Evolutionary conservation across 1,140 invertebrate species (phyloP).

Genomic region (Drosophila punjabiensis): DNA sequence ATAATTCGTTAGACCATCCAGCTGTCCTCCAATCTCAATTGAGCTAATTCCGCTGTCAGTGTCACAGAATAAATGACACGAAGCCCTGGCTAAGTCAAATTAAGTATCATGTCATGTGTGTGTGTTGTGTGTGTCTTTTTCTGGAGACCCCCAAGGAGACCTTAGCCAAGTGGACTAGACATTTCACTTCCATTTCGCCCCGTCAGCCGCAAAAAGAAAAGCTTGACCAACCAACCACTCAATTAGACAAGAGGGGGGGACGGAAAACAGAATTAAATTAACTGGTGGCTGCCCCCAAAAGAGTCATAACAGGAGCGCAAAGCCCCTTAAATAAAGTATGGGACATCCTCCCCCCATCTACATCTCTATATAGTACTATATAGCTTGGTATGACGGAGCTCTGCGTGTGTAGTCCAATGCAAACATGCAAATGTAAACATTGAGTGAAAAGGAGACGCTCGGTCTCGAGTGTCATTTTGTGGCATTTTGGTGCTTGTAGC

Average conservation of each 20-base stretch:
- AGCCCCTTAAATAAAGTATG: not conserved
- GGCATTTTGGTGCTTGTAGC: slow-evolving; percentile 38
- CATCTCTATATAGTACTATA: not conserved
- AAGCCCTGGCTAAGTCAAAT: slow-evolving; percentile 30
- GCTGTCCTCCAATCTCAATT: slow-evolving; percentile 29
- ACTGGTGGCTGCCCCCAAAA: slow-evolving; percentile 64
- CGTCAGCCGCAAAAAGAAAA: slow-evolving; percentile 20
- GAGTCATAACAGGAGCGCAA: slow-evolving; percentile 64
- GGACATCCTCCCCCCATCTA: not conserved
- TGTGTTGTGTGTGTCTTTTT: slow-evolving; percentile 2
- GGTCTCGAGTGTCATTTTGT: slow-evolving; percentile 65
- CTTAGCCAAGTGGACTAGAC: slow-evolving; percentile 28
- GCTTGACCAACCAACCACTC: slow-evolving; percentile 66
- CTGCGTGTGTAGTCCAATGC: slow-evolving; percentile 34
- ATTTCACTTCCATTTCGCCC: slow-evolving; percentile 63
- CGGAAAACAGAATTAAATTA: slow-evolving; percentile 76
- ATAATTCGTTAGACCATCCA: slow-evolving; percentile 17
- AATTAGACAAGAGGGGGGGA: slow-evolving; percentile 55
- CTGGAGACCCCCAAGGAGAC: slow-evolving; percentile 19
- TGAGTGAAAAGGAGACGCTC: slow-evolving; percentile 24
- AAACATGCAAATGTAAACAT: slow-evolving; percentile 74
- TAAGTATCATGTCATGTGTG: slow-evolving; percentile 50
- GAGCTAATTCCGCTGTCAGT: slow-evolving; percentile 44
- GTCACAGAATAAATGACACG: slow-evolving; percentile 40
- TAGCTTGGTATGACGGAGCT: not conserved